A percentile compares a stretch with the other conserved stretches of the same genome.
Evolutionary conservation across 2,888 invertebrate genomes (phyloP).

Genomic region (Pomacea canaliculata): DNA sequence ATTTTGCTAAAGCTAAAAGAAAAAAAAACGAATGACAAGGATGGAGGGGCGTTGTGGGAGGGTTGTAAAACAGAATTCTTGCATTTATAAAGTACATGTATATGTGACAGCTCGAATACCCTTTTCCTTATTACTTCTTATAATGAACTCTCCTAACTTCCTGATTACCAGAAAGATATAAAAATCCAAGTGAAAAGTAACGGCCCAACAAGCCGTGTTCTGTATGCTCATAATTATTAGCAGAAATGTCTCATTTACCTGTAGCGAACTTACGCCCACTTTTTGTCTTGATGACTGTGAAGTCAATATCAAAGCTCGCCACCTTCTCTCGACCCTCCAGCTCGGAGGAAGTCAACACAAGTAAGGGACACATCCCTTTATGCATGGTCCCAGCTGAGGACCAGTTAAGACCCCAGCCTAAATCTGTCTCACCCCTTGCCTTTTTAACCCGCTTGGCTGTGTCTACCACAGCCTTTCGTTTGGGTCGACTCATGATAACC

Average conservation of each 20-base stretch:
- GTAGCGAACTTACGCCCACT: conserved; percentile 66
- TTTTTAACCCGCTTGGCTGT: conserved; percentile 54
- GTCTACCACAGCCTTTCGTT: conserved; percentile 76
- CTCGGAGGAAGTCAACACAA: conserved; percentile 53
- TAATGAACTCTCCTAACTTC: no score
- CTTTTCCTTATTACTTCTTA: no score
- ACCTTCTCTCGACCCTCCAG: conserved; percentile 62
- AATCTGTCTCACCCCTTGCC: conserved; percentile 60
- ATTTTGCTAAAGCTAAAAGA: no score
- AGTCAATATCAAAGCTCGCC: conserved; percentile 69
- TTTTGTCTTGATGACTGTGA: conserved; percentile 66
- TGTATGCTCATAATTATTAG: no score
- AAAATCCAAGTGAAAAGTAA: no score
- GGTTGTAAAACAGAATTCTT: no score
- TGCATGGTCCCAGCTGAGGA: conserved; percentile 48
- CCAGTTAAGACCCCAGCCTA: conserved; percentile 54
- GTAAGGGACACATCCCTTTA: conserved; percentile 51
- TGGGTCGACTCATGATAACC: conserved; percentile 58
- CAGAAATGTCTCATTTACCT: conserved; percentile 35
- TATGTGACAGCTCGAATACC: no score
- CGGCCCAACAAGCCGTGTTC: no score
- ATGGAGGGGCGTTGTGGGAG: no score
- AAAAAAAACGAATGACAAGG: no score
- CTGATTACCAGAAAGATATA: no score
- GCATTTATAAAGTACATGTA: no score